Percentiles rank a stretch among this genome's conserved stretches.
Evolutionary conservation across 2,888 invertebrate species (phyloP).

Genomic region (Pyrochroa serraticornis): DNA sequence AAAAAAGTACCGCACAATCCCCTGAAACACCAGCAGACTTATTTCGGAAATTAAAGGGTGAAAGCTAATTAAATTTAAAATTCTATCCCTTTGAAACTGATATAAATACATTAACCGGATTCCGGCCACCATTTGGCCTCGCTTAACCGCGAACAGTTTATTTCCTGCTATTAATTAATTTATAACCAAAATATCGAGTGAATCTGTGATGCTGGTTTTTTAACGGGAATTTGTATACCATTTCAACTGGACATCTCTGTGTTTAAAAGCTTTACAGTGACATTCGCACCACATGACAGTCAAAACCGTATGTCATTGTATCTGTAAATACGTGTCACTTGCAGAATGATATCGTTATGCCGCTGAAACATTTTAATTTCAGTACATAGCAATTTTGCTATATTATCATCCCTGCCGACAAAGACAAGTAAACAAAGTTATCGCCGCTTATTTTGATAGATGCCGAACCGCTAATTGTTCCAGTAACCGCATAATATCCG

Average conservation of each 20-base stretch:
- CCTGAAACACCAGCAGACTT: too few relatives aligned
- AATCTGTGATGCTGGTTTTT: neutral
- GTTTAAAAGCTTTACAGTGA: conserved; percentile 27
- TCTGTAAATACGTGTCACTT: conserved; percentile 30
- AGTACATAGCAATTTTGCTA: conserved; percentile 22
- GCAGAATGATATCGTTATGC: conserved; percentile 30
- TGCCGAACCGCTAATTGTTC: too few relatives aligned
- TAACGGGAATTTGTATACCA: neutral
- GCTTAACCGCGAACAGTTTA: too few relatives aligned
- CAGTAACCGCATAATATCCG: too few relatives aligned
- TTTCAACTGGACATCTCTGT: conserved; percentile 15
- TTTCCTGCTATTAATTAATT: too few relatives aligned
- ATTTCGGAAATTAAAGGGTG: too few relatives aligned
- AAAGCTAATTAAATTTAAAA: too few relatives aligned
- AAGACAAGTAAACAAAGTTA: conserved; percentile 24
- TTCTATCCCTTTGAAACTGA: too few relatives aligned
- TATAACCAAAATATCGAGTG: neutral
- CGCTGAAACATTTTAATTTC: conserved; percentile 24
- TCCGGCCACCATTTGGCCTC: too few relatives aligned
- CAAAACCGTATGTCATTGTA: conserved; percentile 32
- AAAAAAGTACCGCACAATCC: too few relatives aligned
- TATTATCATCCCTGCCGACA: conserved; percentile 19
- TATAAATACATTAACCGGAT: too few relatives aligned
- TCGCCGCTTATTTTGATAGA: conserved; percentile 16
- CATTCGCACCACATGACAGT: conserved; percentile 31